A percentile compares a stretch with the other conserved stretches of the same genome.
These are phyloP conservation scores for Threskiornis aethiopicus DNA, from an alignment of 2,797 vertebrate genomes.

Conservation along the genomic window DNA sequence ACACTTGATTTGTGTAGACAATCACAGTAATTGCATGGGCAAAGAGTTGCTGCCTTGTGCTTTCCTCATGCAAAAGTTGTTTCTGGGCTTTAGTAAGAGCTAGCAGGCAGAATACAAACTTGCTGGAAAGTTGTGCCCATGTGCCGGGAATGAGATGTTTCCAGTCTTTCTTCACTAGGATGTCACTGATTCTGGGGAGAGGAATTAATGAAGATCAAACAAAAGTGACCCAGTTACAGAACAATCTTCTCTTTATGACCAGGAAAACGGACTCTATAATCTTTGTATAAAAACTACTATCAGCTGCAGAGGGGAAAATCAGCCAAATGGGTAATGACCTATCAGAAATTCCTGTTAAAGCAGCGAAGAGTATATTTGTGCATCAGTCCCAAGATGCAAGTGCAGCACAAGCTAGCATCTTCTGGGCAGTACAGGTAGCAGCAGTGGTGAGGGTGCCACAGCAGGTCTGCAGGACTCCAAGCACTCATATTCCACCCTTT, in stretches of 20 bases:
- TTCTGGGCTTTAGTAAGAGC: not conserved
- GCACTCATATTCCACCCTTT: not conserved
- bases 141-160: not conserved
- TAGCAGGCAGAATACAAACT: not conserved
- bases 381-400: accelerated
- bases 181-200: not conserved
- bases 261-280: not conserved
- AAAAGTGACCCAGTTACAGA: not conserved
- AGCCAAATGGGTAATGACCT: not conserved
- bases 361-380: not conserved
- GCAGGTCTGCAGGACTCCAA: not conserved
- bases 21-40: slow-evolving; percentile 39
- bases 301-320: not conserved
- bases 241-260: not conserved
- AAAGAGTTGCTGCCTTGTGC: slow-evolving; percentile 9
- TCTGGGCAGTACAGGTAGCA: not conserved
- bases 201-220: not conserved
- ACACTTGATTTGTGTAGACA: slow-evolving; percentile 51
- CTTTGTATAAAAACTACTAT: not conserved
- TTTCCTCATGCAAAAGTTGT: not conserved
- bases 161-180: not conserved
- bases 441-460: not conserved
- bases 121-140: not conserved
- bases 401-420: not conserved
- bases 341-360: not conserved